These are phyloP conservation scores for Cheilosia vernalis DNA, from an alignment of 2,888 invertebrate species.

Conservation along the genomic window DNA sequence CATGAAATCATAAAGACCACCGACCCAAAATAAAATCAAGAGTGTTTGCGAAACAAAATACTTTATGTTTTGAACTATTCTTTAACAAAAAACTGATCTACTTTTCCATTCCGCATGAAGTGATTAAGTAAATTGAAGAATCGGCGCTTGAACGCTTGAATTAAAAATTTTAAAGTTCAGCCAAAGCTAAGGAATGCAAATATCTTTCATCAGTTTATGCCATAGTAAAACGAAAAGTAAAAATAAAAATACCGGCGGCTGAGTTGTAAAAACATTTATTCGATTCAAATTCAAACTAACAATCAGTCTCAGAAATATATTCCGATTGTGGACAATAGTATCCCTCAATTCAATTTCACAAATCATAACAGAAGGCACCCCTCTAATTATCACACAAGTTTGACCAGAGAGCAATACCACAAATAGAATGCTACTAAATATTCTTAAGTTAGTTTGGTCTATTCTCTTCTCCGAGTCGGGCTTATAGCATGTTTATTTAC, in stretches of 20 bases:
- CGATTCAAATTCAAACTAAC: background rate
- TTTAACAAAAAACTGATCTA: too few species aligned
- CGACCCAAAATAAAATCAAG: too few species aligned
- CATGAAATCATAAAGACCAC: too few species aligned
- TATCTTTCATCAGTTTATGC: too few species aligned
- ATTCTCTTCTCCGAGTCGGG: slow-evolving; percentile 4
- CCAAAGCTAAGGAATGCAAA: background rate
- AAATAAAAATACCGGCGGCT: background rate
- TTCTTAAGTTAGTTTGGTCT: slow-evolving; percentile 17
- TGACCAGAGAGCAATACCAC: slow-evolving; percentile 5
- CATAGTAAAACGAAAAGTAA: background rate
- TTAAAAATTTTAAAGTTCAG: background rate
- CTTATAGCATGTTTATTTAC: slow-evolving; percentile 8
- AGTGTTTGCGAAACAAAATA: too few species aligned
- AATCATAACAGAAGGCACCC: background rate
- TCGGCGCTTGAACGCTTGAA: too few species aligned
- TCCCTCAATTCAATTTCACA: slow-evolving; percentile 1
- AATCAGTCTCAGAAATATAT: background rate
- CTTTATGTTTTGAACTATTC: too few species aligned
- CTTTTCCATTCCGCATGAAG: too few species aligned
- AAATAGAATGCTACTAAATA: slow-evolving; percentile 30
- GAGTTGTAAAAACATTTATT: background rate
- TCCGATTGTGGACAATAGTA: too few species aligned
- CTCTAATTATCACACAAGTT: background rate
- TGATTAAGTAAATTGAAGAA: too few species aligned